Evolutionary conservation across 2,888 invertebrate species (phyloP), one percentile per base, ranked within the genome.

Genomic region (Itoplectis maculator): DNA sequence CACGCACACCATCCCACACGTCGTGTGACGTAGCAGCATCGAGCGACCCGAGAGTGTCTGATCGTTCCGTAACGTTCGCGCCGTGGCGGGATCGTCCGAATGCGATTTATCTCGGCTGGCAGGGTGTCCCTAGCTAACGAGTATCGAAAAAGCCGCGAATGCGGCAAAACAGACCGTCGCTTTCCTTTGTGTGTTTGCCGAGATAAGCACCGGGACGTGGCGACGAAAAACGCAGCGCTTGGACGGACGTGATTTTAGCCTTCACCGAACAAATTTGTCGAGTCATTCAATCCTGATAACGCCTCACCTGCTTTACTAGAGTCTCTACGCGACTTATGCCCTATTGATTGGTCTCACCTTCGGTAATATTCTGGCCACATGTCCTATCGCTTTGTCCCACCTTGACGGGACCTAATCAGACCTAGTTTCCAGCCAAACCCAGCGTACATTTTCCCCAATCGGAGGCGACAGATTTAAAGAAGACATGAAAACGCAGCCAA

Each of bases 91-190:
- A 66, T 76, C 76, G 70, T 82, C 72, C 47, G 47, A 82, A 82
- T 79, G 82, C 61, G 79, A 82, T 82, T 82, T 76, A 79, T 82
- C 82, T 82, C 82, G 66, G 59, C 79, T 74, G 51, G 29, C 42
- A 70, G 51, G 51, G 37, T 76, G 54, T 73, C 72, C 42, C 63
- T 45, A 29, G 66, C n/a, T 47, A 68, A 72, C 61, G 76, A 47
- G 54, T 66, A 68, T 76, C 61, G 75, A 76, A 82, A 76, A 79
- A 82, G 75, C 23, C 51, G 29, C 40, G 35, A 59, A 79, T 40
- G 29, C 54, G 59, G 66, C 63, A 42, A 35, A 74, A 65, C 15
- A n/a, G 18, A 59, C 51, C 40, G 37, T 29, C 70, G n/a, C n/a
- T n/a, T 47, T 45, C 7, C 37, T 81, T 6, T 66, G 0, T 37